These are phyloP conservation scores for Pithys albifrons DNA, from an alignment of 2,113 vertebrate species.

Conservation along the genomic window DNA sequence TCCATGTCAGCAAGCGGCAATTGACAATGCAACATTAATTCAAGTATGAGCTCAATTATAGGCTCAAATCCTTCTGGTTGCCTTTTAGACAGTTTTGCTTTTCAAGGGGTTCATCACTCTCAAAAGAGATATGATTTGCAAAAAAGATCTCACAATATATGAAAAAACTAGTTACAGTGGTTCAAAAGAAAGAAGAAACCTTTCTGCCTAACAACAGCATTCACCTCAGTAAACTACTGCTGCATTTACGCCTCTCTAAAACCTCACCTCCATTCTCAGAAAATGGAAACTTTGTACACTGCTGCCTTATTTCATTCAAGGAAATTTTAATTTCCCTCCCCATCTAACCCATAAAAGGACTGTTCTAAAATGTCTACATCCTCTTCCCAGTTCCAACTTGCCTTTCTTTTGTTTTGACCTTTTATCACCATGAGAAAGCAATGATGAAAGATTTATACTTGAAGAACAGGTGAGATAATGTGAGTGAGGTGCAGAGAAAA, in stretches of 20 bases:
- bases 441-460: not conserved
- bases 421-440: not conserved
- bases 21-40: conserved; percentile 46
- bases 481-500: not conserved
- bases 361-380: not conserved
- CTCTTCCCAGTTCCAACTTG: not conserved
- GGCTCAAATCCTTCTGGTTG: not conserved
- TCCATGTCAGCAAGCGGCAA: conserved; percentile 4
- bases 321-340: not conserved
- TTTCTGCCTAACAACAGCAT: not conserved
- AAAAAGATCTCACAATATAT: not conserved
- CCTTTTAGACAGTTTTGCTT: conserved; percentile 22
- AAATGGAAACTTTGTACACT: not conserved
- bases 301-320: not conserved
- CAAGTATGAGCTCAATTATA: conserved; percentile 7
- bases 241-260: not conserved
- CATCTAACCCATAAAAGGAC: not conserved
- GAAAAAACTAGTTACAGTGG: not conserved
- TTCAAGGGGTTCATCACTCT: not conserved
- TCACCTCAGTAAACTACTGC: not conserved
- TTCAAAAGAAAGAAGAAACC: conserved; percentile 11
- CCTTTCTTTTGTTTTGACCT: not conserved
- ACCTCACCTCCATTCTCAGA: not conserved
- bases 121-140: not conserved
- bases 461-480: not conserved